Percentiles rank a stretch among this genome's conserved stretches.
Evolutionary conservation across 2,888 invertebrate species (phyloP).

Genomic region (Calephelis perditalis): DNA sequence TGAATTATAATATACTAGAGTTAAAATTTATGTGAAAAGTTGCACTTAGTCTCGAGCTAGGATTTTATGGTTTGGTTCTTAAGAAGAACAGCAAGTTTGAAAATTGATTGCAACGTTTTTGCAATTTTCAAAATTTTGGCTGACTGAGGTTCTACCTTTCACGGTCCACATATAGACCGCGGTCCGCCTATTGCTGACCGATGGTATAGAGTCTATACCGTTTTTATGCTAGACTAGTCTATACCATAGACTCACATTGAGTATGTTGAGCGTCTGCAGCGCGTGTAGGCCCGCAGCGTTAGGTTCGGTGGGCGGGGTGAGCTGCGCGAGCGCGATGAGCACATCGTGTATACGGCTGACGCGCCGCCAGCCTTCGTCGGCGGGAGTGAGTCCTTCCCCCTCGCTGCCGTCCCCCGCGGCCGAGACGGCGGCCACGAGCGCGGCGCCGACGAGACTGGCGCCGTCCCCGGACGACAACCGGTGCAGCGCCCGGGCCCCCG

Average conservation of each 20-base stretch:
- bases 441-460: constrained; percentile 27
- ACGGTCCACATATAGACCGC: too few species aligned
- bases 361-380: constrained; percentile 60
- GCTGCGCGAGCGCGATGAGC: constrained; percentile 43
- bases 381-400: constrained; percentile 79
- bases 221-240: too few species aligned
- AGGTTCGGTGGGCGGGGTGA: constrained; percentile 31
- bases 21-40: too few species aligned
- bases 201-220: too few species aligned
- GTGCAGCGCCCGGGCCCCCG: constrained; percentile 84
- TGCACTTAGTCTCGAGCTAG: too few species aligned
- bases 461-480: constrained; percentile 66
- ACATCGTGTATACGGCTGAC: constrained; percentile 44
- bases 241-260: constrained; percentile 28
- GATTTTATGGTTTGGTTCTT: too few species aligned
- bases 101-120: too few species aligned
- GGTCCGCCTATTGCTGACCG: too few species aligned
- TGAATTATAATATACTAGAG: too few species aligned
- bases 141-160: too few species aligned
- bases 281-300: constrained; percentile 30
- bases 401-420: constrained; percentile 86
- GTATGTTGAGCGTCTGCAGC: constrained; percentile 26
- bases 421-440: constrained; percentile 31
- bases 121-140: too few species aligned
- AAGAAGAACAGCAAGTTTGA: too few species aligned